These are phyloP conservation scores for Cordylochernes scorpioides DNA, from an alignment of 2,888 invertebrate species.

Conservation along the genomic window DNA sequence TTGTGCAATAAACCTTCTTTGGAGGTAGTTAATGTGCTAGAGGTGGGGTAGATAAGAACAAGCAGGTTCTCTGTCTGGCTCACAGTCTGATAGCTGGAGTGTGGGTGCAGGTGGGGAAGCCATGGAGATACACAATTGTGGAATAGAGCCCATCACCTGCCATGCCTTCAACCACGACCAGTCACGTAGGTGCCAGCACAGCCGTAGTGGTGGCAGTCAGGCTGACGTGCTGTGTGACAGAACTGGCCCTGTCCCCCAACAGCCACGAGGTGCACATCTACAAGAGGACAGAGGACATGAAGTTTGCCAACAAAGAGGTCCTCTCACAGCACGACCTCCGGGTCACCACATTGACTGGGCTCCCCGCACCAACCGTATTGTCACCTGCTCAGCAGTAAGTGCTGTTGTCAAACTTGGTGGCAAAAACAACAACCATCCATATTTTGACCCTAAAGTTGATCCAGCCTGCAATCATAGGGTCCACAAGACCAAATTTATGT, in stretches of 20 bases:
- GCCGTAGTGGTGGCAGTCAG: slow-evolving; percentile 1
- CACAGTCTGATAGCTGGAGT: too few relatives aligned
- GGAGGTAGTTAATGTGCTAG: too few relatives aligned
- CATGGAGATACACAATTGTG: slow-evolving; percentile 60
- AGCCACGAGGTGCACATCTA: slow-evolving; percentile 87
- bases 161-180: slow-evolving; percentile 92
- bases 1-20: too few relatives aligned
- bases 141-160: slow-evolving; percentile 73
- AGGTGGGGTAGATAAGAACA: too few relatives aligned
- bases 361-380: slow-evolving; percentile 80
- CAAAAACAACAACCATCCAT: too few relatives aligned
- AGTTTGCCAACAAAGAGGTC: slow-evolving; percentile 59
- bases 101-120: too few relatives aligned
- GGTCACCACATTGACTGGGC: slow-evolving; percentile 95
- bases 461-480: too few relatives aligned
- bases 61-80: too few relatives aligned
- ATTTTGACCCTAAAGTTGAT: too few relatives aligned
- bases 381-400: slow-evolving; percentile 64
- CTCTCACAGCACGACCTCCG: slow-evolving; percentile 72
- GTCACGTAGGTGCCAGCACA: slow-evolving; percentile 39
- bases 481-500: too few relatives aligned
- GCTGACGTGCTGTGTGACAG: slow-evolving; percentile 30
- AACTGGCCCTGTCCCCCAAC: slow-evolving; percentile 81
- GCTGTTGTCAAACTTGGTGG: neutral
- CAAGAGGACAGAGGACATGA: slow-evolving; percentile 40